Evolutionary conservation across 2,113 vertebrate species (phyloP).

Genomic region (Andinoacara biseriatus): DNA sequence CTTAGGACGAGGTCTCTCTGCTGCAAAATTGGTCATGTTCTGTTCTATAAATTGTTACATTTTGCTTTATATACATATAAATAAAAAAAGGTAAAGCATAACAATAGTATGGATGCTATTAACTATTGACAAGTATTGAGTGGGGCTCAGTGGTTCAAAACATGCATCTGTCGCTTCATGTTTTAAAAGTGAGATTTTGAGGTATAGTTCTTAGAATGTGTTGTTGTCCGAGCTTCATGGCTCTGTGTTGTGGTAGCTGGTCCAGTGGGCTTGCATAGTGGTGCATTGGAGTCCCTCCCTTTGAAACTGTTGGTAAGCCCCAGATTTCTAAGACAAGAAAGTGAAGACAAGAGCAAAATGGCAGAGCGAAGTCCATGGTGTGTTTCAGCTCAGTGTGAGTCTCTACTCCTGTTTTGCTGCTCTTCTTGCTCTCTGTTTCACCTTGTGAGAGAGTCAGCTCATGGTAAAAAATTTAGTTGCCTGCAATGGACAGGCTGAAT

Average conservation of each 20-base stretch:
- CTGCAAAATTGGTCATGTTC: background rate
- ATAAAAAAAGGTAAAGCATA: too few relatives aligned
- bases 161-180: too few relatives aligned
- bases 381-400: background rate
- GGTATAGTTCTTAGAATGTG: background rate
- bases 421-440: background rate
- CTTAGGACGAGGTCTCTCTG: background rate
- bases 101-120: background rate
- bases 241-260: background rate
- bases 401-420: background rate
- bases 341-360: background rate
- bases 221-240: background rate
- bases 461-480: background rate
- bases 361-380: background rate
- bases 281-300: background rate
- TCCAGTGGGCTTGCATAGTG: background rate
- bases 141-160: background rate
- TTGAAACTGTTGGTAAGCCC: background rate
- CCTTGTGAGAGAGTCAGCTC: background rate
- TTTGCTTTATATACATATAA: background rate
- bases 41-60: background rate
- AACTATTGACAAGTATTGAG: background rate
- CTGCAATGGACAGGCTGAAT: background rate
- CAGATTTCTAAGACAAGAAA: background rate
- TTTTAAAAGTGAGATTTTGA: background rate